Evolutionary conservation across 2,797 vertebrate genomes (phyloP).

Genomic region (Diglossa cyanea): DNA sequence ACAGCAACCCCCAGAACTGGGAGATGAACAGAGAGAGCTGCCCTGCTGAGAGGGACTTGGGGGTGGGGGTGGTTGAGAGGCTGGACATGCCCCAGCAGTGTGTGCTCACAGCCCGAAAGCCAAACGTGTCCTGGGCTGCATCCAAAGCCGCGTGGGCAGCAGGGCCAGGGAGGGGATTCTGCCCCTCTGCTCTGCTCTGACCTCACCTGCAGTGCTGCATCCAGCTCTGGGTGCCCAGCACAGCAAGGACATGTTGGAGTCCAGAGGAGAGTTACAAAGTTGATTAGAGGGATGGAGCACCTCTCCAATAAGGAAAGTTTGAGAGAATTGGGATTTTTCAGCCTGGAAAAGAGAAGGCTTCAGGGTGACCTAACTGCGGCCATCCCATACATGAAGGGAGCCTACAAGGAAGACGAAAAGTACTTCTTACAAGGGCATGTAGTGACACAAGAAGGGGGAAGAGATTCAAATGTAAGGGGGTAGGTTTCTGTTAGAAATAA

Average conservation of each 20-base stretch:
- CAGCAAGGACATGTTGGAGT: background rate
- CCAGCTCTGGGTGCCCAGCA: background rate
- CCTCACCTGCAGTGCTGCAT: fast-evolving
- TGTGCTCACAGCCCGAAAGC: fast-evolving
- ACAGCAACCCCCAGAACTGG: fast-evolving
- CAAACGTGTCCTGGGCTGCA: background rate
- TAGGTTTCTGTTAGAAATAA: background rate
- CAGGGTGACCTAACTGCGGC: background rate
- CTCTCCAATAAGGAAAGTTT: background rate
- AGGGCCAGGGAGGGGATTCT: fast-evolving
- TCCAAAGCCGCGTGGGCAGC: background rate
- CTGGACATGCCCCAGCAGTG: background rate
- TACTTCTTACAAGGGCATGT: background rate
- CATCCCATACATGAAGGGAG: fast-evolving
- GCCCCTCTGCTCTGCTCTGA: background rate
- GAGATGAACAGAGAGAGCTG: background rate
- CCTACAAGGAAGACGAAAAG: background rate
- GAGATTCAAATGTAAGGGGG: background rate
- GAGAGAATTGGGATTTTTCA: background rate
- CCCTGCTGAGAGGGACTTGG: background rate
- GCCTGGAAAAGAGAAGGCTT: background rate
- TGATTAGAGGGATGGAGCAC: background rate
- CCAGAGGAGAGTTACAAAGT: background rate
- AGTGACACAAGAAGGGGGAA: too few relatives aligned
- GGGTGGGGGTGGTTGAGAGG: background rate